Conservation (phyloP, 2,888 invertebrate species). For the Macropis europaea region DNA sequence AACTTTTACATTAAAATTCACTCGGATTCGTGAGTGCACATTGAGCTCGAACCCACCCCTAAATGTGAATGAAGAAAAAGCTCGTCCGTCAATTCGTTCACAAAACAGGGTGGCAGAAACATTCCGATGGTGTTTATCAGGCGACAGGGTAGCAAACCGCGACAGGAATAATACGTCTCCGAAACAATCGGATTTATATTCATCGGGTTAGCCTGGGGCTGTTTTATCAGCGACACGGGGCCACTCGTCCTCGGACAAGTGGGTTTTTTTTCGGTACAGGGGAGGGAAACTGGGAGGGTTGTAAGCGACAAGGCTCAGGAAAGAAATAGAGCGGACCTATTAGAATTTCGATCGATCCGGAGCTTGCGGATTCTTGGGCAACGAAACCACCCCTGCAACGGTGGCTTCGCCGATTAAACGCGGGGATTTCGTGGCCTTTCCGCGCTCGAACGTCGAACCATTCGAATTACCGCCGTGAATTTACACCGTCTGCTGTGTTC, state of each 20-base stretch:
- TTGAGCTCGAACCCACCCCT: too few species aligned
- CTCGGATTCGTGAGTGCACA: too few species aligned
- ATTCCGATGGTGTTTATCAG: conserved; percentile 41
- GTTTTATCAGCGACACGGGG: conserved; percentile 42
- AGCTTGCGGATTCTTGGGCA: conserved; percentile 19
- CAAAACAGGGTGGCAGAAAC: too few species aligned
- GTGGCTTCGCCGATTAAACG: conserved; percentile 42
- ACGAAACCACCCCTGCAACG: conserved; percentile 7
- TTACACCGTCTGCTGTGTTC: conserved; percentile 24
- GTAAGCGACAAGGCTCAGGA: conserved; percentile 2
- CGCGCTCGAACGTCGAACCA: conserved; percentile 20
- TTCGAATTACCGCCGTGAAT: conserved; percentile 46
- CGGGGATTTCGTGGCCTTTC: conserved; percentile 40
- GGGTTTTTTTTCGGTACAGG: conserved; percentile 16
- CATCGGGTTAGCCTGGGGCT: conserved; percentile 43
- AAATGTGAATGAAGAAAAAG: too few species aligned
- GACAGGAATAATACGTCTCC: neutral
- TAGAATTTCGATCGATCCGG: conserved; percentile 50
- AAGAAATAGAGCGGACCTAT: conserved; percentile 45
- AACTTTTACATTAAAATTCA: too few species aligned
- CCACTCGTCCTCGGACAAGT: conserved; percentile 37
- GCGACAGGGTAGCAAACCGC: conserved; percentile 3
- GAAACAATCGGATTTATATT: conserved; percentile 13
- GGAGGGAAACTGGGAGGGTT: neutral
- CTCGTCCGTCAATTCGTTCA: too few species aligned